Evolutionary conservation across 1,140 invertebrate genomes (phyloP).

Genomic region (Laupala kohalensis): DNA sequence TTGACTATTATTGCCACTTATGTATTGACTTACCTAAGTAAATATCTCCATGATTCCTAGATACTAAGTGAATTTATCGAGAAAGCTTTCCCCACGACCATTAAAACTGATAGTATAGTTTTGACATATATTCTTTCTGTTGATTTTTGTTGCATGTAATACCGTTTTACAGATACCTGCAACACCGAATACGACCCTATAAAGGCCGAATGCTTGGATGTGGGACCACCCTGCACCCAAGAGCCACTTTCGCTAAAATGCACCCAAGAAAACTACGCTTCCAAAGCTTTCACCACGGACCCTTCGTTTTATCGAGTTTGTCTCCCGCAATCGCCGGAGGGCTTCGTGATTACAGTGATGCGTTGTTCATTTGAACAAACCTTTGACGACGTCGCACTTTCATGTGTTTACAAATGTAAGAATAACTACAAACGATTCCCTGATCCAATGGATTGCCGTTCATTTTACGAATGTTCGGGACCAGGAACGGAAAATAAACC

Average conservation of each 20-base stretch:
- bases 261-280: no score
- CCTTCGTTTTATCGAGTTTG: neutral
- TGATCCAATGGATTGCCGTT: neutral
- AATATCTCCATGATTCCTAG: neutral
- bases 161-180: neutral
- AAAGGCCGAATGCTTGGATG: neutral
- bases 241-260: no score
- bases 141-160: no score
- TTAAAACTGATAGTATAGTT: neutral
- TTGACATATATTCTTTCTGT: neutral
- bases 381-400: neutral
- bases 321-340: neutral
- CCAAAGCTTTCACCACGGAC: neutral
- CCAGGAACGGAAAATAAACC: neutral
- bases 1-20: no score
- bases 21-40: neutral
- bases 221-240: neutral
- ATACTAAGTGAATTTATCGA: neutral
- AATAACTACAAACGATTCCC: neutral
- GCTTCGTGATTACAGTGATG: neutral
- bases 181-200: neutral
- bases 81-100: neutral
- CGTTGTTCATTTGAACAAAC: neutral
- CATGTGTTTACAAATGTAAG: neutral
- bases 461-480: neutral